Evolutionary conservation across 2,113 vertebrate species (phyloP).

Genomic region (Clarias magur): DNA sequence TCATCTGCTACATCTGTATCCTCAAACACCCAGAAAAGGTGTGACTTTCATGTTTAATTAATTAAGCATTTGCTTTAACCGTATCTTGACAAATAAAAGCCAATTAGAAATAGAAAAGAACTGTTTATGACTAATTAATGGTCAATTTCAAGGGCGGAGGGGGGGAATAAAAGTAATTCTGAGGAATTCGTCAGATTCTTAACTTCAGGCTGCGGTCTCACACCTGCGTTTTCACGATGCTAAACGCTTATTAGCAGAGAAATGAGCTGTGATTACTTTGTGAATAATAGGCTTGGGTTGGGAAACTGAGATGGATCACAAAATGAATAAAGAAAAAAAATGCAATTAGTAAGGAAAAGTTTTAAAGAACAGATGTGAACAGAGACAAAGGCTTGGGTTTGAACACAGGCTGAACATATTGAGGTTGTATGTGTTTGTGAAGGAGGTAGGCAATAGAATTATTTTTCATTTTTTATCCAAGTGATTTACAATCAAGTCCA

Average conservation of each 20-base stretch:
- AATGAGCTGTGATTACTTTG: constrained; percentile 37
- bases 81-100: constrained; percentile 72
- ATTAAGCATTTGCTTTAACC: constrained; percentile 75
- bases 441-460: not conserved
- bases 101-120: constrained; percentile 72
- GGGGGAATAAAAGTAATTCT: constrained; percentile 51
- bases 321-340: not conserved
- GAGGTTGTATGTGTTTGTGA: not conserved
- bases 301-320: not conserved
- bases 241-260: constrained; percentile 51
- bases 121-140: constrained; percentile 74
- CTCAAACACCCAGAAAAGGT: constrained; percentile 73
- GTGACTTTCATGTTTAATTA: constrained; percentile 79
- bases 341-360: not conserved
- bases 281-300: not conserved
- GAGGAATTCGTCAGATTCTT: constrained; percentile 39
- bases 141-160: constrained; percentile 63
- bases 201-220: constrained; percentile 44
- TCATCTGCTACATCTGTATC: constrained; percentile 72
- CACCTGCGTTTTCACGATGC: constrained; percentile 43
- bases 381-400: constrained; percentile 1
- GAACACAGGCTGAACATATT: not conserved
- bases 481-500: not conserved
- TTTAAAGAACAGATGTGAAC: constrained; percentile 11
- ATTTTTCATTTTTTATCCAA: not conserved